phyloP scores from a whole-genome alignment of 2,888 invertebrate species.

The Branchipolynoe longqiensis region DNA sequence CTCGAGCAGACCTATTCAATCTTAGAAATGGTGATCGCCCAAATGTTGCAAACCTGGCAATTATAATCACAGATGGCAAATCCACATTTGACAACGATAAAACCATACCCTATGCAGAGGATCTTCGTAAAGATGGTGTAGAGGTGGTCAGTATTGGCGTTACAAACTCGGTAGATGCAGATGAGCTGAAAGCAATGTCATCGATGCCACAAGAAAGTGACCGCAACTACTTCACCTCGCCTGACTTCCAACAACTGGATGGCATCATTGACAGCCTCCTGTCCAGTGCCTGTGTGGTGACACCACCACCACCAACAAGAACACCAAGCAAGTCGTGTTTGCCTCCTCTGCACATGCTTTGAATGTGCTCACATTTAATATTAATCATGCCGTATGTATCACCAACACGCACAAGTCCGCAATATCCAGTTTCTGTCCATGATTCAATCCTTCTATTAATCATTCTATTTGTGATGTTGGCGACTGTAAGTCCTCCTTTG shows the following conservation, averaged over 20 bases:
- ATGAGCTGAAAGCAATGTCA: constrained; percentile 38
- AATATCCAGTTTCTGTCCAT: too few relatives aligned
- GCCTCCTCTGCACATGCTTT: constrained; percentile 1
- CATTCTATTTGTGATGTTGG: too few relatives aligned
- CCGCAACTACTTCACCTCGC: constrained; percentile 53
- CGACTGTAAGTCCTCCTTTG: too few relatives aligned
- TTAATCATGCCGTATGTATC: too few relatives aligned
- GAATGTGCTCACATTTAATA: constrained; percentile 29
- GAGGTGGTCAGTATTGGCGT: not conserved
- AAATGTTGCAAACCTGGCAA: constrained; percentile 11
- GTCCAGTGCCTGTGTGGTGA: not conserved
- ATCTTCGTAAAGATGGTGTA: not conserved
- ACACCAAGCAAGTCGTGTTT: not conserved
- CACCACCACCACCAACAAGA: constrained; percentile 5
- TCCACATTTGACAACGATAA: constrained; percentile 58
- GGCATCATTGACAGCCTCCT: constrained; percentile 13
- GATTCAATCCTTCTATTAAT: too few relatives aligned
- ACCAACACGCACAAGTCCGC: too few relatives aligned
- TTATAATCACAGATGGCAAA: constrained; percentile 60
- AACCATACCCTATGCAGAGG: constrained; percentile 34
- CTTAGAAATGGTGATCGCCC: constrained; percentile 33
- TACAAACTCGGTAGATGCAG: constrained; percentile 42
- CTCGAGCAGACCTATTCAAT: not conserved
- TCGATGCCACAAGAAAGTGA: constrained; percentile 47
- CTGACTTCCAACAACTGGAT: constrained; percentile 46